phyloP scores from a whole-genome alignment of 2,113 vertebrate species.

The Siniperca knerii region DNA sequence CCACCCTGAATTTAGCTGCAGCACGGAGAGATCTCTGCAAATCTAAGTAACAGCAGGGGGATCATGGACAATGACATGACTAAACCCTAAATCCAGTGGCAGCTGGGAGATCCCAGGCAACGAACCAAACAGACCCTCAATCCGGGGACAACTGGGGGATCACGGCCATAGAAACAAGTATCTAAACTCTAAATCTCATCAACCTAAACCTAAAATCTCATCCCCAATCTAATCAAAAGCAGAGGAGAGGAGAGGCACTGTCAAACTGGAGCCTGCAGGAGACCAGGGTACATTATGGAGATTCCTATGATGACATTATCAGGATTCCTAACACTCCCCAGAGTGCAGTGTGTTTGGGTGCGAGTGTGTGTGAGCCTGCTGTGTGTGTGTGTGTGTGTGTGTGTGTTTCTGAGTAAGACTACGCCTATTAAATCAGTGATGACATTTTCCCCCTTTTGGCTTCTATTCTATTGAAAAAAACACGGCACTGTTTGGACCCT shows the following conservation, averaged over 20 bases:
- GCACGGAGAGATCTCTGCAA: conserved; percentile 41
- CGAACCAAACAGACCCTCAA: conserved; percentile 70
- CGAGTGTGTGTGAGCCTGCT: neutral
- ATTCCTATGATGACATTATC: conserved; percentile 82
- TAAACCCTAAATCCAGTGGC: conserved; percentile 78
- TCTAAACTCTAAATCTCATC: conserved; percentile 73
- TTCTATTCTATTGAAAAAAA: conserved; percentile 63
- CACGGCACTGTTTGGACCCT: conserved; percentile 58
- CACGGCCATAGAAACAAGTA: conserved; percentile 50
- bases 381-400: conserved; percentile 33
- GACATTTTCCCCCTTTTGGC: conserved; percentile 81
- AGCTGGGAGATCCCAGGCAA: conserved; percentile 71
- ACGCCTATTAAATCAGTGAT: conserved; percentile 82
- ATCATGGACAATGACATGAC: conserved; percentile 64
- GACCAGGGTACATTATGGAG: conserved; percentile 73
- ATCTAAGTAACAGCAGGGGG: conserved; percentile 56
- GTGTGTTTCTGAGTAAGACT: conserved; percentile 55
- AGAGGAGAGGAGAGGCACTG: conserved; percentile 28
- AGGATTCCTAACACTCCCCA: conserved; percentile 77
- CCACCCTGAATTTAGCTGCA: conserved; percentile 63
- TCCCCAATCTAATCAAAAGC: conserved; percentile 61
- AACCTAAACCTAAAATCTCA: conserved; percentile 63
- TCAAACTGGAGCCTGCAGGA: conserved; percentile 65
- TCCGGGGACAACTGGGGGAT: conserved; percentile 43
- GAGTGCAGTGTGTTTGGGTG: conserved; percentile 47